Conservation (phyloP, 2,888 invertebrate genomes). For the Gerris lacustris region DNA sequence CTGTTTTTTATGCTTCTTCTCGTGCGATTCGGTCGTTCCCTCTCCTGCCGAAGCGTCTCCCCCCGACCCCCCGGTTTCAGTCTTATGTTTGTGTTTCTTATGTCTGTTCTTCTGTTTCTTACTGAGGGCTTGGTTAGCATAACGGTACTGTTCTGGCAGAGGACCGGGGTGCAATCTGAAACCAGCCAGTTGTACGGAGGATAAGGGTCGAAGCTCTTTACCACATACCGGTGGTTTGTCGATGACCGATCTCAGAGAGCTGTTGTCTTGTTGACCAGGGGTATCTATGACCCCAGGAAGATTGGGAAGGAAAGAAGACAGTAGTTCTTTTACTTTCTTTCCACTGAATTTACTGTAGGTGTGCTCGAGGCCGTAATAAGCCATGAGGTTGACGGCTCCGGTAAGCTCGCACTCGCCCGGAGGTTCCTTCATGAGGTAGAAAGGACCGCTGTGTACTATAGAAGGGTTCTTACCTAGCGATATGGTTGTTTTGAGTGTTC, state of each 20-base stretch:
- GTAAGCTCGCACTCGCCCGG: slow-evolving; percentile 88
- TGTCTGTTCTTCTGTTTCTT: slow-evolving; percentile 92
- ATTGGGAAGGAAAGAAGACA: slow-evolving; percentile 89
- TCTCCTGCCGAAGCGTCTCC: slow-evolving; percentile 50
- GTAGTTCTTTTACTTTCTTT: slow-evolving; percentile 85
- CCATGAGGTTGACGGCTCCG: slow-evolving; percentile 93
- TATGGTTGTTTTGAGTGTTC: slow-evolving; percentile 94
- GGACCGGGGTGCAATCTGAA: slow-evolving; percentile 92
- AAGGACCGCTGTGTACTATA: slow-evolving; percentile 93
- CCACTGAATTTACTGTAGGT: slow-evolving; percentile 96
- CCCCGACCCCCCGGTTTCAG: slow-evolving; percentile 50
- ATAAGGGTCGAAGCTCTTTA: slow-evolving; percentile 74
- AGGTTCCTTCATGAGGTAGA: slow-evolving; percentile 95
- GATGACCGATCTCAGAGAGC: slow-evolving; percentile 83
- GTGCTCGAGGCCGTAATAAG: slow-evolving; percentile 89
- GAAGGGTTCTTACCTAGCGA: slow-evolving; percentile 93
- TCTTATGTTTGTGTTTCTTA: slow-evolving; percentile 81
- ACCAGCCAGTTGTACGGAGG: slow-evolving; percentile 78
- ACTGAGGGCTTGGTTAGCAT: slow-evolving; percentile 80
- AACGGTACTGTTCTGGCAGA: slow-evolving; percentile 87
- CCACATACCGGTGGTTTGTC: slow-evolving; percentile 91
- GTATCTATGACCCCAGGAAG: slow-evolving; percentile 90
- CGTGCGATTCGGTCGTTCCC: slow-evolving; percentile 58
- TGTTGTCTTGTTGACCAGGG: slow-evolving; percentile 62
- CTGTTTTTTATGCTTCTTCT: slow-evolving; percentile 91